Evolutionary conservation across 35 echinoderm and acorn worm species (phyloP).

Genomic region (Apostichopus californicus): DNA sequence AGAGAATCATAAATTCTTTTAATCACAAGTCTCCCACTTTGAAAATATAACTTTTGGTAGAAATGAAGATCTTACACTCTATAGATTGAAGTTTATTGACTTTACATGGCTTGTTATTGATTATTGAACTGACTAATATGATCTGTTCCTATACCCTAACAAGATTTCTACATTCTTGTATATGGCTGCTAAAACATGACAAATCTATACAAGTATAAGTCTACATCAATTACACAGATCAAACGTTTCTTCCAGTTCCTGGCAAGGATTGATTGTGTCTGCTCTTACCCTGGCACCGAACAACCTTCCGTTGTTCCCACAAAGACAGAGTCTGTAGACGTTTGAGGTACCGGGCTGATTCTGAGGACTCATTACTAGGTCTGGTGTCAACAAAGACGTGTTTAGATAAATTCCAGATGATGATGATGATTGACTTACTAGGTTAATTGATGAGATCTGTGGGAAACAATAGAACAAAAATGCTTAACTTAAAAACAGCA

Average conservation of each 20-base stretch:
- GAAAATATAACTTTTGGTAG: no score
- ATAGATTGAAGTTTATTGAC: no score
- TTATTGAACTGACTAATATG: no score
- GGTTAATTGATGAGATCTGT: neutral
- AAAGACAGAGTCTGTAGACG: constrained; percentile 21
- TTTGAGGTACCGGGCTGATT: neutral
- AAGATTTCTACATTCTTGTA: no score
- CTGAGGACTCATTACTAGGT: neutral
- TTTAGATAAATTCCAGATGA: constrained; percentile 43
- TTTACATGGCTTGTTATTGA: no score
- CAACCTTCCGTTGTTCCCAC: constrained; percentile 29
- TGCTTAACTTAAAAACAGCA: no score
- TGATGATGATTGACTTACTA: constrained; percentile 19
- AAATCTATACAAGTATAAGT: neutral
- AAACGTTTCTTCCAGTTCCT: constrained; percentile 35
- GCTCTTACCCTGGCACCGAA: neutral
- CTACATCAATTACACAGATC: constrained; percentile 14
- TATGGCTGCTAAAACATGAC: no score
- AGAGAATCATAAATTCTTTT: no score
- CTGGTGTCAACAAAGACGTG: neutral
- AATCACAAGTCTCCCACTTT: no score
- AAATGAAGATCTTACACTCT: no score
- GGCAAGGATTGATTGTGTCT: constrained; percentile 16
- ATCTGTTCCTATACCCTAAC: no score
- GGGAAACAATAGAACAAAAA: neutral